Evolutionary conservation across 2,797 vertebrate genomes (phyloP), one percentile per base, ranked within the genome.

Genomic region (Notoglanidium macrostoma): DNA sequence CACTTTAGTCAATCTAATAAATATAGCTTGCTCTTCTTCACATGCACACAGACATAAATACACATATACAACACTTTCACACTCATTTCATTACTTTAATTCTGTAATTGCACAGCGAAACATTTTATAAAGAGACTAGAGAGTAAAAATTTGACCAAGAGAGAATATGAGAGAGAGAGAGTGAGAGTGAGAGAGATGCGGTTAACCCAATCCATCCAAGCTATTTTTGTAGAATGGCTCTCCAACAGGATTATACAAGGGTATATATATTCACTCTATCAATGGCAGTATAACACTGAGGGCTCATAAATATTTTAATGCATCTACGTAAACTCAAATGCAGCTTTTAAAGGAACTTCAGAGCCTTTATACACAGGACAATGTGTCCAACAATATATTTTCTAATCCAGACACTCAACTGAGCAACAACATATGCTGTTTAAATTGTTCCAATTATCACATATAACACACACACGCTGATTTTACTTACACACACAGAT

Each of bases 401-500:
- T 73, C 70, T 49, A 49, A 11, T 46, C 19, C 68, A 40, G 26
- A 51, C 14, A 29, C 46, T 54, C 49, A 10, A 4, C 0, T 77
- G 74, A 29, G 17, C n/a, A 77, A 19, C 3, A 12, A 55, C 17
- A 55, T 55, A 78, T 3, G 1, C 11, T 6, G 14, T 46, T 49
- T 44, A 5, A n/a, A 74, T 49, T 26, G 15, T n/a, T 11, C 15
- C 10, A 26, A 6, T 14, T 29, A 73, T 5, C 26, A 11, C 44
- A 49, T n/a, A 44, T 14, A 49, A 46, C 74, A 87, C 8, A 35
- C 54, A 87, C 44, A 84, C 49, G 23, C 23, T 26, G 6, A 29
- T 23, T 83, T 46, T 32, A 97, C 98, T 98, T 97, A 99, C 98
- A 97, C 95, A 95, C 98, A 99, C 82, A 99, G 96, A 92, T 99